Evolutionary conservation across 2,113 vertebrate genomes (phyloP).

Genomic region (Craseonycteris thonglongyai): DNA sequence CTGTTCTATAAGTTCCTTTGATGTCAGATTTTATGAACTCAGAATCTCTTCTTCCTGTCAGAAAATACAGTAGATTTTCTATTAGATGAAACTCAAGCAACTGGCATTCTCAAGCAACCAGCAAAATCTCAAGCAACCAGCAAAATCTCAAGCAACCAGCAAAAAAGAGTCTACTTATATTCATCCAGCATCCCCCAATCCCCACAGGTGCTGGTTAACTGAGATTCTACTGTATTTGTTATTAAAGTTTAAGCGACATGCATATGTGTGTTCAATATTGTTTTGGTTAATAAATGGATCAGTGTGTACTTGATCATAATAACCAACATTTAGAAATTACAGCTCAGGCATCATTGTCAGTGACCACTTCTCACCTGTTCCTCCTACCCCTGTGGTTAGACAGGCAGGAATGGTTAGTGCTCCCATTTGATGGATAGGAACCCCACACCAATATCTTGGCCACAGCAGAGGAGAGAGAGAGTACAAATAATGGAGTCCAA

Average conservation of each 20-base stretch:
- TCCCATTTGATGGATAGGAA: neutral
- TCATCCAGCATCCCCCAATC: no score
- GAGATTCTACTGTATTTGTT: no score
- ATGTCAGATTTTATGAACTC: neutral
- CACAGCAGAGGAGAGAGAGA: neutral
- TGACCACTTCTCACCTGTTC: neutral
- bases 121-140: no score
- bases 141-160: no score
- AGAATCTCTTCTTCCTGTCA: neutral
- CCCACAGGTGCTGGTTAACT: no score
- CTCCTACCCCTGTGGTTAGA: neutral
- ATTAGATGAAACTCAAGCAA: no score
- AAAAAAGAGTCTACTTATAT: no score
- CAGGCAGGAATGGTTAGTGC: neutral
- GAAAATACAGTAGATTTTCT: no score
- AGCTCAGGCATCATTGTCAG: neutral
- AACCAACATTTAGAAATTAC: neutral
- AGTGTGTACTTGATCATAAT: neutral
- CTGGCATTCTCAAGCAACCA: no score
- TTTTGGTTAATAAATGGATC: neutral
- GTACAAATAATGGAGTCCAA: neutral
- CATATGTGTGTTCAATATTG: neutral
- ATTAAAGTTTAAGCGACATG: neutral
- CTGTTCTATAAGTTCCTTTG: neutral
- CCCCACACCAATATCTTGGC: neutral